phyloP scores from a whole-genome alignment of 37 sponge, comb jelly and placozoan genomes.

The Petrosia ficiformis region DNA sequence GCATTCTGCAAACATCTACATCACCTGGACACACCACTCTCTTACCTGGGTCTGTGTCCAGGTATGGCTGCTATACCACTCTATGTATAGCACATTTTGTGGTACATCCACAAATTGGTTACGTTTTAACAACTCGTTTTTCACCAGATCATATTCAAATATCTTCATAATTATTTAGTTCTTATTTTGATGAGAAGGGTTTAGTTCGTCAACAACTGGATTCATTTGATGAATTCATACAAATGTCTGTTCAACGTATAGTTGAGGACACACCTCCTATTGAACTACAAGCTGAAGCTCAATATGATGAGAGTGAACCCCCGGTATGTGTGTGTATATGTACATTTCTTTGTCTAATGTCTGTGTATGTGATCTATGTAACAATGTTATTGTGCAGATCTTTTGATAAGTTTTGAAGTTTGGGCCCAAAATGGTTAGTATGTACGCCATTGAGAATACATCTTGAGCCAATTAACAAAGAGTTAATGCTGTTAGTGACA shows the following conservation, averaged over 20 bases:
- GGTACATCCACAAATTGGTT: not conserved
- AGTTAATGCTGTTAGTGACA: no score
- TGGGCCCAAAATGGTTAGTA: not conserved
- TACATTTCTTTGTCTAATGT: not conserved
- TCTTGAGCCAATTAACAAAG: no score
- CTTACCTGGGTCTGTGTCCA: no score
- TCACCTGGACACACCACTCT: no score
- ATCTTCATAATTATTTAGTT: conserved; percentile 33
- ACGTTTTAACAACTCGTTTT: not conserved
- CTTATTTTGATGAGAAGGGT: conserved; percentile 99
- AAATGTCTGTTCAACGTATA: conserved; percentile 98
- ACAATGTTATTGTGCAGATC: no score
- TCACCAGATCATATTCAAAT: not conserved
- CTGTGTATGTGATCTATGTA: no score
- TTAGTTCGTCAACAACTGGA: conserved; percentile 98
- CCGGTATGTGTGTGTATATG: conserved; percentile 28
- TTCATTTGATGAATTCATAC: conserved; percentile 99
- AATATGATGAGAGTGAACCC: conserved; percentile 74
- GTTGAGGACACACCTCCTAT: conserved; percentile 96
- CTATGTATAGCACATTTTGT: not conserved
- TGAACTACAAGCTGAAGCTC: conserved; percentile 92
- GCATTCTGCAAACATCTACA: no score
- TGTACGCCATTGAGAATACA: no score
- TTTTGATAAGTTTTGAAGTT: no score
- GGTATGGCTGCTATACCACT: not conserved